phyloP scores from a whole-genome alignment of 2,113 vertebrate species.

The Limnothrissa miodon region DNA sequence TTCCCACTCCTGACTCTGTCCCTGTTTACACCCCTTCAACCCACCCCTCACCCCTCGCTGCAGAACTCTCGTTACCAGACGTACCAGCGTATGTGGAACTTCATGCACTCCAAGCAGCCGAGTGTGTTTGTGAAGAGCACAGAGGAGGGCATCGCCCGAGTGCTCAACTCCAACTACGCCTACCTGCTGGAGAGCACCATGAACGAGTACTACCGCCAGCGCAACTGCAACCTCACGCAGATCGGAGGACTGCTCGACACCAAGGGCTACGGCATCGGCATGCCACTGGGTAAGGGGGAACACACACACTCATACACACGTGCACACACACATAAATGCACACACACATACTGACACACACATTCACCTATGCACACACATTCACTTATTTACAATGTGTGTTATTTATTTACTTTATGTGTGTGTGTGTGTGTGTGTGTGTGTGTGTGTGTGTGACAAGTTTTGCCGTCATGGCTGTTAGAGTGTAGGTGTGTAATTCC shows the following conservation, averaged over 20 bases:
- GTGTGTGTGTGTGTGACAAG: too few relatives aligned
- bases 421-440: too few relatives aligned
- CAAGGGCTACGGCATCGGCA: slow-evolving; percentile 98
- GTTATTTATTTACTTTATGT: too few relatives aligned
- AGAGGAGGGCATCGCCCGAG: slow-evolving; percentile 93
- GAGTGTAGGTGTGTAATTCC: not conserved
- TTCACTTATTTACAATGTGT: not conserved
- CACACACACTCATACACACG: not conserved
- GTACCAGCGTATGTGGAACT: slow-evolving; percentile 99
- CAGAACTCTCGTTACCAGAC: slow-evolving; percentile 99
- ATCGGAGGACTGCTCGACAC: slow-evolving; percentile 98
- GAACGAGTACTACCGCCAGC: slow-evolving; percentile 98
- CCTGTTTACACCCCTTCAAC: too few relatives aligned
- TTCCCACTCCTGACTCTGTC: not conserved
- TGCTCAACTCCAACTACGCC: slow-evolving; percentile 97
- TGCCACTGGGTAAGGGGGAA: slow-evolving; percentile 84
- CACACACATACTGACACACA: not conserved
- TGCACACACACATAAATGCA: not conserved
- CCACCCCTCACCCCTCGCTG: too few relatives aligned
- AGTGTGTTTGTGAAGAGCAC: slow-evolving; percentile 99
- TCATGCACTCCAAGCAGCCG: slow-evolving; percentile 98
- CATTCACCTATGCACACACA: not conserved
- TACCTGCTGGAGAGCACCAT: slow-evolving; percentile 98
- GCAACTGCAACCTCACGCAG: slow-evolving; percentile 98
- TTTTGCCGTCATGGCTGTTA: too few relatives aligned